Evolutionary conservation across 2,797 vertebrate genomes (phyloP).

Genomic region (Amblyraja radiata): DNA sequence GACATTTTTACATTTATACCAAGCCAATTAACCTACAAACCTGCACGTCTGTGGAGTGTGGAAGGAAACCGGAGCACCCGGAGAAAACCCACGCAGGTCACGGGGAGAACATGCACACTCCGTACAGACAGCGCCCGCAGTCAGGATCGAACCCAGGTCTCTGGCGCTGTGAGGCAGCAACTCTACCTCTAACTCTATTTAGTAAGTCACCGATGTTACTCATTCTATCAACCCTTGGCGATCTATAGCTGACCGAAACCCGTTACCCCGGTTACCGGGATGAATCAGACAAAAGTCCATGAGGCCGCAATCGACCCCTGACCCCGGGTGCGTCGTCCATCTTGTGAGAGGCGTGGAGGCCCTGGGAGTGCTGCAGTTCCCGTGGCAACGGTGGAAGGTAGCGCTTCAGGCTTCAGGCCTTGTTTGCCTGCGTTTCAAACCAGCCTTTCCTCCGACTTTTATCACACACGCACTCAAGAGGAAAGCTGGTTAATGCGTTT

Average conservation of each 20-base stretch:
- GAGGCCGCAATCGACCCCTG: not conserved
- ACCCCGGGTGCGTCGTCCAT: not conserved
- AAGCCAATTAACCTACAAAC: too few relatives aligned
- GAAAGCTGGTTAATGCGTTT: not conserved
- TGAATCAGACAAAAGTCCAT: not conserved
- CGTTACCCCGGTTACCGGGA: not conserved
- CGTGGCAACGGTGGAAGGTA: not conserved
- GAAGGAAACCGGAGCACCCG: too few relatives aligned
- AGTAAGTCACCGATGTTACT: too few relatives aligned
- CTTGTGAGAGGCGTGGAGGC: not conserved
- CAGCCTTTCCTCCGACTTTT: not conserved
- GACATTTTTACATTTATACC: too few relatives aligned
- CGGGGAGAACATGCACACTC: too few relatives aligned
- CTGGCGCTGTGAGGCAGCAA: too few relatives aligned
- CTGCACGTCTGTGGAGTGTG: too few relatives aligned
- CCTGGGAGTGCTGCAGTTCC: not conserved
- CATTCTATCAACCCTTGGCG: too few relatives aligned
- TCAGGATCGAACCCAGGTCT: too few relatives aligned
- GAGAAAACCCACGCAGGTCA: too few relatives aligned
- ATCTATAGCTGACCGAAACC: not conserved
- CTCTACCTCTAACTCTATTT: too few relatives aligned
- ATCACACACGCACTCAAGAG: not conserved
- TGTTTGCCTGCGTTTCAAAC: not conserved
- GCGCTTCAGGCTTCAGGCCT: not conserved
- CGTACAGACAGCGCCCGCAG: too few relatives aligned